Percentiles rank a stretch among this genome's conserved stretches.
Evolutionary conservation across 2,113 vertebrate species (phyloP).

Genomic region (Oreochromis aureus): DNA sequence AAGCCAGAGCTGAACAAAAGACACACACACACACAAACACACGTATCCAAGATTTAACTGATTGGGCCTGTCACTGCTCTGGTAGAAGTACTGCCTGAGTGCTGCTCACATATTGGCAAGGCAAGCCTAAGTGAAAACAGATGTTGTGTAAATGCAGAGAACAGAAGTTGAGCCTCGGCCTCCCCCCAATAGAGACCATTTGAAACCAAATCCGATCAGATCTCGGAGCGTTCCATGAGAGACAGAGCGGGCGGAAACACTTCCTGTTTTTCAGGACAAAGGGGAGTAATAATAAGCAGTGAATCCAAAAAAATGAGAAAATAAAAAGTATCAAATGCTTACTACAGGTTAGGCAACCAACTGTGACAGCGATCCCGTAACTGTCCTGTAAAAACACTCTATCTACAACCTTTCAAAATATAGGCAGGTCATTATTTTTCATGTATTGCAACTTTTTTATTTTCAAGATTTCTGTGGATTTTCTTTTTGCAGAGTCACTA

Average conservation of each 20-base stretch:
- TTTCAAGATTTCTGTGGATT: background rate
- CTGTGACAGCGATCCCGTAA: background rate
- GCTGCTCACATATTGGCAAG: conserved; percentile 37
- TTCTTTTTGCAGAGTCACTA: background rate
- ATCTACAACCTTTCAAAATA: background rate
- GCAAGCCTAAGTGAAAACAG: conserved; percentile 64
- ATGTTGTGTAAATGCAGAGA: conserved; percentile 56
- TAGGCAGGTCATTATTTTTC: background rate
- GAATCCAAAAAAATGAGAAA: background rate
- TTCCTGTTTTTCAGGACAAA: conserved; percentile 35
- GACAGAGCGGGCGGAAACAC: conserved; percentile 1
- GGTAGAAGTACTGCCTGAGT: conserved; percentile 37
- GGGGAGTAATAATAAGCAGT: background rate
- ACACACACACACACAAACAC: conserved; percentile 6
- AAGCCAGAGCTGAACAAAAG: conserved; percentile 6
- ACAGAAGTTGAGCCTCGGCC: conserved; percentile 20
- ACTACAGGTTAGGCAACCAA: background rate
- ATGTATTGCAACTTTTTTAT: background rate
- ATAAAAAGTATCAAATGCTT: background rate
- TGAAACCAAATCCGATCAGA: conserved; percentile 35
- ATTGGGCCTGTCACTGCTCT: conserved; percentile 41
- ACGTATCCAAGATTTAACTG: conserved; percentile 14
- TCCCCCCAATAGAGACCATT: conserved; percentile 2
- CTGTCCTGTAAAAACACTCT: background rate
- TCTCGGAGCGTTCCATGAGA: background rate